Evolutionary conservation across 1,140 invertebrate species (phyloP).

Genomic region (Drosophila kikkawai): DNA sequence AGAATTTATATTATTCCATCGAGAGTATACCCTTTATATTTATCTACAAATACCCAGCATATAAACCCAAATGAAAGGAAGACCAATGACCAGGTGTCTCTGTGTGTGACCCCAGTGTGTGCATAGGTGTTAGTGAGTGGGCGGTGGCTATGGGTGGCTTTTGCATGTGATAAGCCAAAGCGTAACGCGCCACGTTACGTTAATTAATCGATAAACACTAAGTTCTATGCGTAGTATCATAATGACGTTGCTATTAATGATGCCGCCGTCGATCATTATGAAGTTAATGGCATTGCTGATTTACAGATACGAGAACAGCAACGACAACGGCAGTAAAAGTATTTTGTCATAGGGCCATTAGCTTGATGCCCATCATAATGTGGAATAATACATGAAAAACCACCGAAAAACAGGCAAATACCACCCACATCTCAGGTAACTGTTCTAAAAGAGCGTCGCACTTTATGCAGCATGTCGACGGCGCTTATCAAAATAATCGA

Average conservation of each 20-base stretch:
- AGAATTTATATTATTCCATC: too few relatives aligned
- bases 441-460: conserved; percentile 32
- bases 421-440: conserved; percentile 23
- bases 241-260: conserved; percentile 53
- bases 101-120: conserved; percentile 13
- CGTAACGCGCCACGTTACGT: conserved; percentile 76
- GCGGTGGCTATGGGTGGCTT: conserved; percentile 21
- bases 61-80: conserved; percentile 8
- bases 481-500: conserved; percentile 78
- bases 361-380: conserved; percentile 61
- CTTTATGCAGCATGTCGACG: conserved; percentile 66
- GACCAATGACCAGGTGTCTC: conserved; percentile 46
- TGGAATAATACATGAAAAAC: conserved; percentile 21
- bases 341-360: conserved; percentile 70
- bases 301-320: conserved; percentile 38
- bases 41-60: background rate
- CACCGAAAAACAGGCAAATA: background rate
- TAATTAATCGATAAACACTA: conserved; percentile 77
- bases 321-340: conserved; percentile 45
- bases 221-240: conserved; percentile 9
- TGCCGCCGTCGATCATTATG: conserved; percentile 25
- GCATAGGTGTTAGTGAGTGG: conserved; percentile 3
- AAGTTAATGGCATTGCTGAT: conserved; percentile 68
- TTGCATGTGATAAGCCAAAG: conserved; percentile 67
- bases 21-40: background rate